Conservation (phyloP, 1,140 invertebrate species). For the Heterodera schachtii region DNA sequence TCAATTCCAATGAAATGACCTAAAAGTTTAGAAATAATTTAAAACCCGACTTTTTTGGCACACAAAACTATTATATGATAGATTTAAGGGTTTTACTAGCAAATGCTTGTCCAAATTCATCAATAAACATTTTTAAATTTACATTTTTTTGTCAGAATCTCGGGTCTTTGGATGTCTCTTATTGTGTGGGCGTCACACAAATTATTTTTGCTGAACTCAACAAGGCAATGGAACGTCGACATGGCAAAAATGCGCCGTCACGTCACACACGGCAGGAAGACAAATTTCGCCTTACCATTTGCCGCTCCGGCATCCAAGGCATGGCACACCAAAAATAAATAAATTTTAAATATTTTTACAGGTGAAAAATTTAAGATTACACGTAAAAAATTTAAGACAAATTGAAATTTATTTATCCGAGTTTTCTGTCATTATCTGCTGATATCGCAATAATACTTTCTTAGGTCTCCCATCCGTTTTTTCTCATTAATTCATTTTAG, state of each 20-base stretch:
- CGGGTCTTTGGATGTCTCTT: slow-evolving; percentile 15
- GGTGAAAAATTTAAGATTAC: too few relatives aligned
- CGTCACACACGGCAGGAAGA: background rate
- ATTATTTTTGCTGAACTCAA: slow-evolving; percentile 24
- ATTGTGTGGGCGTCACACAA: slow-evolving; percentile 14
- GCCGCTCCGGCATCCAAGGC: slow-evolving; percentile 22
- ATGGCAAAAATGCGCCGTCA: slow-evolving; percentile 1
- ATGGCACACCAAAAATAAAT: background rate
- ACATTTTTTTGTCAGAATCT: background rate
- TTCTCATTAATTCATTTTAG: background rate
- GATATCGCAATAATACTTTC: too few relatives aligned
- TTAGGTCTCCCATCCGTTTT: background rate
- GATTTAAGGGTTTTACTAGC: too few relatives aligned
- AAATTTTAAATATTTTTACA: too few relatives aligned
- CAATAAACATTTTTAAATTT: background rate
- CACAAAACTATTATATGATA: too few relatives aligned
- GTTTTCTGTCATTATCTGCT: background rate
- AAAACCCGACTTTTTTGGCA: too few relatives aligned
- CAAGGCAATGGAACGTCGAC: slow-evolving; percentile 14
- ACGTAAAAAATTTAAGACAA: too few relatives aligned
- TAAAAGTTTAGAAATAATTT: too few relatives aligned
- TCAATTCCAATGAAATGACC: too few relatives aligned
- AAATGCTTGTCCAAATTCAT: background rate
- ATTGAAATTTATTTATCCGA: too few relatives aligned
- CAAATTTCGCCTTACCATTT: slow-evolving; percentile 19